Evolutionary conservation across 2,888 invertebrate genomes (phyloP).

Genomic region (Amiota mariae): DNA sequence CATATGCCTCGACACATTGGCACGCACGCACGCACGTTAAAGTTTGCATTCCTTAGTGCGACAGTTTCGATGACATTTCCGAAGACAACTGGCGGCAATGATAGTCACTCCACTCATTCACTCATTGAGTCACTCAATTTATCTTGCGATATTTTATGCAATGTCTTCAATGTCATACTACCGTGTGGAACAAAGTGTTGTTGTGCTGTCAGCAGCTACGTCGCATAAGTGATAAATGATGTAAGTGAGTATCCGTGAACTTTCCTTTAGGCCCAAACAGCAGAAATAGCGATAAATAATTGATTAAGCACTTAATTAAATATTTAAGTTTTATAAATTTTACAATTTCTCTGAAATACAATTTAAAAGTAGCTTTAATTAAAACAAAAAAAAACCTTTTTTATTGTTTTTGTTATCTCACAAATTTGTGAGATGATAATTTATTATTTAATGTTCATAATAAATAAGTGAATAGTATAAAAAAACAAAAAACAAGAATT

Average conservation of each 20-base stretch:
- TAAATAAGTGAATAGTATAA: not conserved
- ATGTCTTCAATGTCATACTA: not conserved
- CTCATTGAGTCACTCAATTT: not conserved
- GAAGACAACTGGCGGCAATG: no score
- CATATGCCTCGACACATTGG: not conserved
- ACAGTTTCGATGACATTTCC: not conserved
- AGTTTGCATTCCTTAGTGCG: not conserved
- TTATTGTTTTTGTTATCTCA: no score
- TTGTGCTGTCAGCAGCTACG: constrained; percentile 25
- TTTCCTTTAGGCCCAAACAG: constrained; percentile 19
- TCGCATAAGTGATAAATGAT: constrained; percentile 59
- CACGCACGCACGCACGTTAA: constrained; percentile 5
- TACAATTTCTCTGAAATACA: not conserved
- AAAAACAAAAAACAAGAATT: not conserved
- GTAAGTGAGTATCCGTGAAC: constrained; percentile 28
- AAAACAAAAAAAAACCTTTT: no score
- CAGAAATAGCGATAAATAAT: constrained; percentile 16
- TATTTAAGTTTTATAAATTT: constrained; percentile 24
- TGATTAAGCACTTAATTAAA: constrained; percentile 17
- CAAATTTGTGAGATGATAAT: no score
- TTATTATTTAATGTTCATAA: not conserved
- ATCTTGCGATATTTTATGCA: constrained; percentile 14
- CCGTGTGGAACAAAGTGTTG: not conserved
- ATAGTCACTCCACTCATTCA: no score
- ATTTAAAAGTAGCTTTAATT: not conserved